Base-by-base conservation (phyloP, 2,113 vertebrate genomes). In the Echinops telfairi region DNA sequence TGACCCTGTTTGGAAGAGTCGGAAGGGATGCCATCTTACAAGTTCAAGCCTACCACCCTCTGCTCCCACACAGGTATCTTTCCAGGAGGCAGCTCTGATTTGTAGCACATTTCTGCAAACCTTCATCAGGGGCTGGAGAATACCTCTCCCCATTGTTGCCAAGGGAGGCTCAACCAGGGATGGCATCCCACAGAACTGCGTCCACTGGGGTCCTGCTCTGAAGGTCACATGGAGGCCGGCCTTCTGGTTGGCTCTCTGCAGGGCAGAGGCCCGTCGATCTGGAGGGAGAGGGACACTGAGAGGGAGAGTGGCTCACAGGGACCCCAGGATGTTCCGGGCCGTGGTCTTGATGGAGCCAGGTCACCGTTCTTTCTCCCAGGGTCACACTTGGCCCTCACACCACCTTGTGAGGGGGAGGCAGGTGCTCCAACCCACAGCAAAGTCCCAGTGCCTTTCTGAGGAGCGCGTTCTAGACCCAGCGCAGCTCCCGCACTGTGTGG, bases 91-190 rank as follows among this genome's bases (percentile, higher is more conserved):
- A 96, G 96, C 94, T 95, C 93, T 94, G 92, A 85, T 95, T 95
- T 95, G 93, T 88, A 86, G 25, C 82, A 90, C 90, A 53, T 53
- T 83, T 94, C 81, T 95, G 43, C 95, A 94, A 84, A 84, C 87
- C 96, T 96, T 91, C 92, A 92, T 89, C 93, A 94, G 76, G 96
- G 89, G 97, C 95, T 94, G 80, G 96, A 75, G 92, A 94, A 81
- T 90, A 91, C 78, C 84, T 89, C 89, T 93, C 95, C 20, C 76
- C 47, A 86, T 94, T 90, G 88, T 95, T 83, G 83, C 92, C 43
- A 92, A 79, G 53, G 9, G 80, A 38, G 95, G 31, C 27, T 22
- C 76, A 91, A 75, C 80, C 95, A 36, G 25, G 79, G 85, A 87
- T 90, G 80, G 9, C 3, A 70, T 80, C 92, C 91, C 83, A 73